Evolutionary conservation across 2,888 invertebrate species (phyloP).

Genomic region (Meteorus cinctellus): DNA sequence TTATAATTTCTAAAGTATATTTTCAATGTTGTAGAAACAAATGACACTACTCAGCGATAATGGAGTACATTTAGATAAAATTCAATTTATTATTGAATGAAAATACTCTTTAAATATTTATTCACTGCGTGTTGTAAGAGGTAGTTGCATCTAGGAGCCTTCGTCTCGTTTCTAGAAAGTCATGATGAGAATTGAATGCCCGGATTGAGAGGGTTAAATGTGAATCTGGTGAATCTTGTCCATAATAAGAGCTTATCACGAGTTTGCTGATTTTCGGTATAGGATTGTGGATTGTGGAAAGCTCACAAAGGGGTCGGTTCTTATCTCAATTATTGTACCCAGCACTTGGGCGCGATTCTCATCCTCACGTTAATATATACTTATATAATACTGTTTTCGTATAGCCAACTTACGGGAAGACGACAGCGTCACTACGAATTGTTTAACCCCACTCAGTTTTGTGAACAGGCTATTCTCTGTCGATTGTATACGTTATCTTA

Average conservation of each 20-base stretch:
- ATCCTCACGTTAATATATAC: constrained; percentile 15
- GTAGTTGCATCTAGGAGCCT: not conserved
- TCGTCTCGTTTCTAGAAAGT: not conserved
- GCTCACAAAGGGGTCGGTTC: constrained; percentile 52
- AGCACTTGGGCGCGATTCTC: constrained; percentile 34
- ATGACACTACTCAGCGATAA: too few species aligned
- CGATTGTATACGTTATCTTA: constrained; percentile 53
- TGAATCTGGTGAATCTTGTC: constrained; percentile 42
- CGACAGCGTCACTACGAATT: constrained; percentile 24
- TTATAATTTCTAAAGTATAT: too few species aligned
- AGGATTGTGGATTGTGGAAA: constrained; percentile 49
- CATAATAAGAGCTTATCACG: constrained; percentile 49
- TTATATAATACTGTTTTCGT: constrained; percentile 36
- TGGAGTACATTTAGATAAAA: too few species aligned
- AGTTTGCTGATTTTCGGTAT: constrained; percentile 55
- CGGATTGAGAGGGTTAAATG: constrained; percentile 26
- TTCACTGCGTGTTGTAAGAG: not conserved
- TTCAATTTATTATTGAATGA: too few species aligned
- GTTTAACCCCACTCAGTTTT: constrained; percentile 34
- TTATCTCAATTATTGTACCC: constrained; percentile 60
- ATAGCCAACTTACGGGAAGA: constrained; percentile 30
- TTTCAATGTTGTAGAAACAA: too few species aligned
- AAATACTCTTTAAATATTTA: not conserved
- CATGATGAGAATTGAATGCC: constrained; percentile 6
- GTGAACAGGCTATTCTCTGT: constrained; percentile 35